Evolutionary conservation across 2,113 vertebrate genomes (phyloP).

Genomic region (Ascaphus truei): DNA sequence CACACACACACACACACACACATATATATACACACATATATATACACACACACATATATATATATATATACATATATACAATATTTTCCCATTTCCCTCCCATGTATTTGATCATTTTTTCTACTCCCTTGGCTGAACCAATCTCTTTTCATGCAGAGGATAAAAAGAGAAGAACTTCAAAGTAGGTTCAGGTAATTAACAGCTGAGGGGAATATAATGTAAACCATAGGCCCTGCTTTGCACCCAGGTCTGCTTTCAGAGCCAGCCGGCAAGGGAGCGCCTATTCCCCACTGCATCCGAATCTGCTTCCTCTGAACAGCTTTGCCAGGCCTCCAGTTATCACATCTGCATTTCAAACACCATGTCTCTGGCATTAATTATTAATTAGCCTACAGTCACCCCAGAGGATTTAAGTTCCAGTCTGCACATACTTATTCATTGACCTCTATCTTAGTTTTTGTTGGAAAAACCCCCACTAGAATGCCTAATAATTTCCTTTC

Average conservation of each 20-base stretch:
- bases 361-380: conserved; percentile 97
- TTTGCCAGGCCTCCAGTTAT: conserved; percentile 88
- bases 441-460: conserved; percentile 81
- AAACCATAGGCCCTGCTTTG: conserved; percentile 77
- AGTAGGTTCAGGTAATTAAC: conserved; percentile 87
- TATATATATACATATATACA: conserved; percentile 65
- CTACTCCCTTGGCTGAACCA: conserved; percentile 76
- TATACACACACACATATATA: conserved; percentile 27
- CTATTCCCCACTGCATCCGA: conserved; percentile 77
- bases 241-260: conserved; percentile 75
- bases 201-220: conserved; percentile 86
- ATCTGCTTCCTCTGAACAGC: conserved; percentile 86
- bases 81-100: conserved; percentile 50
- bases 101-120: conserved; percentile 76
- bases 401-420: conserved; percentile 90
- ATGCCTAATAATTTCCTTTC: conserved; percentile 75
- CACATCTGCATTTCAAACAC: conserved; percentile 99
- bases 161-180: conserved; percentile 83
- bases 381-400: conserved; percentile 98
- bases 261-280: conserved; percentile 74
- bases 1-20: too few relatives aligned
- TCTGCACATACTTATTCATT: conserved; percentile 82
- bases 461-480: conserved; percentile 60
- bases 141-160: conserved; percentile 75
- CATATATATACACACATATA: neutral